Base-by-base conservation (phyloP, 2,113 vertebrate species). In the Carettochelys insculpta region DNA sequence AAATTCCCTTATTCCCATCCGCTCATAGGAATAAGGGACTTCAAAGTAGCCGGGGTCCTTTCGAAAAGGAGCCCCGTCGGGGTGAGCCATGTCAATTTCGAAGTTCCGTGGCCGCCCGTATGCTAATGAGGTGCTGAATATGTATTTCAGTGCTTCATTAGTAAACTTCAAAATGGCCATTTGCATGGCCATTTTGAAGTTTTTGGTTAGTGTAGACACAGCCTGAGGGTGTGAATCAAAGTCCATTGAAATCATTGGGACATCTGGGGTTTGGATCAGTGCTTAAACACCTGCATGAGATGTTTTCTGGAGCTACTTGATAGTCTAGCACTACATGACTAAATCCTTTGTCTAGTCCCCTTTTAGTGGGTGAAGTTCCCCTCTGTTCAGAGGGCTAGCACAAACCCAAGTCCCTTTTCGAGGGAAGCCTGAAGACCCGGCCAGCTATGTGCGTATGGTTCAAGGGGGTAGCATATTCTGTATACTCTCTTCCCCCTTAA, bases 341-440 rank as follows among this genome's bases (percentile, higher is more conserved):
- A 34, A 61, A 61, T 61, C 5, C 31, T 61, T 31, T 50, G 71
- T 14, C 5, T 43, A 5, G n/a, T n/a, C 90, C 73, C 31, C 12
- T 73, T 58, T 71, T 4, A 19, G 76, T 77, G 38, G 4, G 24
- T n/a, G 71, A 61, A 73, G 31, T 56, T 71, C 16, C 4, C 20
- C 51, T 92, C 65, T 82, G 22, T 80, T 48, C 87, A 87, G 75
- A 0, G 0, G 41, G 27, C 17, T 43, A 34, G 31, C n/a, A 71
- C 29, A 61, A 34, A 61, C 31, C 31, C 17, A 61, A 61, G 58
- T 61, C 31, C 31, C 53, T 9, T 50, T 90, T 93, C 56, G 68
- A 11, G 56, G 76, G 27, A 41, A 41, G 68, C 68, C 41, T 20
- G 38, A 19, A 22, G 8, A 71, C 4, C 61, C 38, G 51, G 75